phyloP scores from a whole-genome alignment of 1,140 invertebrate species.

The Rhyzopertha dominica region DNA sequence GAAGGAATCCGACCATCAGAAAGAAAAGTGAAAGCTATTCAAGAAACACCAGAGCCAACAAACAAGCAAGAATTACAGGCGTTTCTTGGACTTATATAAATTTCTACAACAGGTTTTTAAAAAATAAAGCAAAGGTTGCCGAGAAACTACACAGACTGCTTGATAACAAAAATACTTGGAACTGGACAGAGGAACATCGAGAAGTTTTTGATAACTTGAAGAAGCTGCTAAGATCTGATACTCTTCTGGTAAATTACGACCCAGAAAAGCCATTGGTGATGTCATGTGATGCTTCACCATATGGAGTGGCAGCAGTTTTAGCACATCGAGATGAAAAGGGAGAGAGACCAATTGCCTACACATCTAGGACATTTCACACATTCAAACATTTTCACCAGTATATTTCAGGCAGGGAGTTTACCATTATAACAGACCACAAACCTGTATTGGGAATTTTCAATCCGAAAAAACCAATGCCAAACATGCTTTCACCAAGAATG shows the following conservation, averaged over 20 bases:
- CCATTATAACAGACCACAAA: conserved; percentile 48
- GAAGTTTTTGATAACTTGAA: conserved; percentile 32
- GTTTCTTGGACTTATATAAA: conserved; percentile 41
- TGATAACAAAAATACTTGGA: conserved; percentile 42
- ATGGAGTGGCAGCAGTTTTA: conserved; percentile 31
- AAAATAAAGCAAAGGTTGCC: conserved; percentile 26
- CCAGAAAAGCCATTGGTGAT: conserved; percentile 27
- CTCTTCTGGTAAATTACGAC: conserved; percentile 26
- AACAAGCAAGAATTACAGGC: conserved; percentile 33
- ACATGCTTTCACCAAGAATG: conserved; percentile 31
- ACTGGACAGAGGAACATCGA: conserved; percentile 28
- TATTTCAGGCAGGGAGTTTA: conserved; percentile 51
- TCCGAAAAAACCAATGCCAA: conserved; percentile 35
- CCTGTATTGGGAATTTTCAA: conserved; percentile 48
- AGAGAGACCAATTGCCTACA: conserved; percentile 46
- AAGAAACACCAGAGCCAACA: conserved; percentile 23
- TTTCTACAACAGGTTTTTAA: conserved; percentile 37
- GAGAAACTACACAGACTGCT: conserved; percentile 39
- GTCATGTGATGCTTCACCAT: conserved; percentile 26
- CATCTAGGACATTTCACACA: conserved; percentile 47
- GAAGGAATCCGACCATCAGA: conserved; percentile 33
- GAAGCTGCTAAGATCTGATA: conserved; percentile 28
- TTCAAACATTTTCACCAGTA: conserved; percentile 53
- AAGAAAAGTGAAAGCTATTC: conserved; percentile 41
- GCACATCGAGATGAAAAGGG: conserved; percentile 30